Evolutionary conservation across 2,888 invertebrate species (phyloP), one percentile per base, ranked within the genome.

Genomic region (Bembecia ichneumoniformis): DNA sequence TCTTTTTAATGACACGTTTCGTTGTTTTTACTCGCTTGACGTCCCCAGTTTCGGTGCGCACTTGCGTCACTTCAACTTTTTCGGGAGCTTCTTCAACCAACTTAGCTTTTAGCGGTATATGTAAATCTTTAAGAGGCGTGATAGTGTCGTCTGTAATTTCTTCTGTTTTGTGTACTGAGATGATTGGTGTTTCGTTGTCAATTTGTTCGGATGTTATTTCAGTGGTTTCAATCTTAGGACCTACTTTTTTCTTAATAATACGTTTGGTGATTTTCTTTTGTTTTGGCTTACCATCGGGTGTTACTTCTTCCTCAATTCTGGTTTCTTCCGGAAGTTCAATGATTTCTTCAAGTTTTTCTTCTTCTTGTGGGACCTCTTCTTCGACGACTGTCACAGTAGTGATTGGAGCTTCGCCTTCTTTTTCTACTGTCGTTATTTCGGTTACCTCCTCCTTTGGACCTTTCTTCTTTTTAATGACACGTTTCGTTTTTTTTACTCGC

Each of bases 361-460:
- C 58, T 62, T 44, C 76, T 59, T 57, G 74, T 66, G 56, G 17
- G 5, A n/a, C 16, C 15, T 17, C 4, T n/a, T 15, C 17, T 35
- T 57, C 54, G 50, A 57, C 51, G 1, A 51, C 50, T 36, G 49
- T 53, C n/a, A 59, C 53, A n/a, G 53, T 54, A 1, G 53, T 56
- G 53, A 58, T 55, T 13, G 57, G 55, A 52, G 49, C 56, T 53
- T 66, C 54, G 43, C 59, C 55, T 5, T 75, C 68, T 54, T 72
- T 71, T 54, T 76, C 72, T 48, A 64, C 54, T 14, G 62, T 3
- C 56, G 55, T 55, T 66, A 72, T 53, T 63, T 75, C 49, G 55
- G 67, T 54, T 63, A 75, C 56, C 57, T 74, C 63, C 55, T 77
- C 56, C 55, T 66, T 68, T 48, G 55, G 59, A 34, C 63, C 73